These are phyloP conservation scores for Scortum barcoo DNA, from an alignment of 2,113 vertebrate genomes.

Conservation along the genomic window DNA sequence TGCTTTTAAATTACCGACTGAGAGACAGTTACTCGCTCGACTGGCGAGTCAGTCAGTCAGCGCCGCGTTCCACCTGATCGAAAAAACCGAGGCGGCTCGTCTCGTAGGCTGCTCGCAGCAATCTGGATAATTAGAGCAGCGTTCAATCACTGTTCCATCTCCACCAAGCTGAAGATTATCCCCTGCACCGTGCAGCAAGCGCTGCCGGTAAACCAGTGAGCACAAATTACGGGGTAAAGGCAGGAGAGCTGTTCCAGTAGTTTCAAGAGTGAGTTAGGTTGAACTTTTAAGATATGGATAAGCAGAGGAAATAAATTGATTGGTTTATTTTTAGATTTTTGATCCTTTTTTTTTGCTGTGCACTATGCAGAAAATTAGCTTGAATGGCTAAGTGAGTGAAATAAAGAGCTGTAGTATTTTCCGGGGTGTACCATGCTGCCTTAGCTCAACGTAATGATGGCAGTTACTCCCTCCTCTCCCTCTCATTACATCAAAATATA, in stretches of 20 bases:
- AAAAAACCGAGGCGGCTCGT: constrained; percentile 21
- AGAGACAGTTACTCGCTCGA: constrained; percentile 26
- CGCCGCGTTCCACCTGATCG: constrained; percentile 29
- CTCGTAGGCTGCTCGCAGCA: constrained; percentile 29
- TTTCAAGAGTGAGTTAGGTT: constrained; percentile 9
- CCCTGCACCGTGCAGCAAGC: not conserved
- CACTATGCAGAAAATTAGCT: not conserved
- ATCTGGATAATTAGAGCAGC: constrained; percentile 69
- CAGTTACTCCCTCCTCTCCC: not conserved
- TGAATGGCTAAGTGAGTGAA: not conserved
- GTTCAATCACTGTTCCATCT: constrained; percentile 61
- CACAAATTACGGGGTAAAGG: constrained; percentile 25
- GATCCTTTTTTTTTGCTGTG: not conserved
- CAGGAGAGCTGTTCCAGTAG: constrained; percentile 5
- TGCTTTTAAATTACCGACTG: constrained; percentile 26
- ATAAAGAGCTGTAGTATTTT: constrained; percentile 9
- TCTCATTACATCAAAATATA: constrained; percentile 36
- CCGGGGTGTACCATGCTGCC: not conserved
- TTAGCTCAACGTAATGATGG: constrained; percentile 11
- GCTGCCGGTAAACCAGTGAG: constrained; percentile 24
- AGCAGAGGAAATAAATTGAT: constrained; percentile 9
- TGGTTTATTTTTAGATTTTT: not conserved
- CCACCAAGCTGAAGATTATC: constrained; percentile 46
- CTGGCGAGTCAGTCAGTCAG: constrained; percentile 30
- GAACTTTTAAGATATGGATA: not conserved